Conservation (phyloP, 2,797 vertebrate genomes). For the Melanotaenia trifasciata region DNA sequence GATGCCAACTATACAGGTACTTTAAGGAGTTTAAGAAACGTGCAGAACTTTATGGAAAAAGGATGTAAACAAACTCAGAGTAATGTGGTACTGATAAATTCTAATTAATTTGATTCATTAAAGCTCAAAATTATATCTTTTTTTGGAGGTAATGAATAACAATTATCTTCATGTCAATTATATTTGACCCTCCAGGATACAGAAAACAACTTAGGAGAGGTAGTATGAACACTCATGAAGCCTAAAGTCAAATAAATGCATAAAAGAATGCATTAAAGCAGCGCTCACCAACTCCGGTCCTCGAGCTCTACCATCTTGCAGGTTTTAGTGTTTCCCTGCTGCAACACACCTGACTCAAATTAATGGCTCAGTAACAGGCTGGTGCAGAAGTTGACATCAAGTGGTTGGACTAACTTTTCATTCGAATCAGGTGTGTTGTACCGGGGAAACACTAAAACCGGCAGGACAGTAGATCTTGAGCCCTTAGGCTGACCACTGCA, state of each 20-base stretch:
- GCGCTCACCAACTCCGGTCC: too few species aligned
- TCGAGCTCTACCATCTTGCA: too few species aligned
- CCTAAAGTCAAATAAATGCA: background rate
- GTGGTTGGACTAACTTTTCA: too few species aligned
- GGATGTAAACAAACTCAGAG: background rate
- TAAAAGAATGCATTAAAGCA: background rate
- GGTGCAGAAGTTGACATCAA: too few species aligned
- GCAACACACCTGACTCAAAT: too few species aligned
- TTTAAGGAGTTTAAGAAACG: conserved; percentile 12
- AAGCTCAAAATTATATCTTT: background rate
- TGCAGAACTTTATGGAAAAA: background rate
- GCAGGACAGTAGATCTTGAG: too few species aligned
- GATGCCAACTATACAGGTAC: background rate
- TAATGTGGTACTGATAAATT: background rate
- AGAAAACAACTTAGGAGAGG: background rate
- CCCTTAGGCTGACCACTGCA: too few species aligned
- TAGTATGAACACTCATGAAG: background rate
- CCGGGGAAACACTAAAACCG: too few species aligned
- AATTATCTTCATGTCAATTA: background rate
- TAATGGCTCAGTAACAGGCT: too few species aligned
- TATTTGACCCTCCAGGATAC: background rate
- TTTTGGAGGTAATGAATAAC: background rate
- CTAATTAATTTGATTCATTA: background rate
- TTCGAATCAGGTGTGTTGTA: too few species aligned
- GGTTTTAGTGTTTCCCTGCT: too few species aligned